Evolutionary conservation across 2,113 vertebrate species (phyloP), one percentile per base, ranked within the genome.

Genomic region (Platichthys flesus): DNA sequence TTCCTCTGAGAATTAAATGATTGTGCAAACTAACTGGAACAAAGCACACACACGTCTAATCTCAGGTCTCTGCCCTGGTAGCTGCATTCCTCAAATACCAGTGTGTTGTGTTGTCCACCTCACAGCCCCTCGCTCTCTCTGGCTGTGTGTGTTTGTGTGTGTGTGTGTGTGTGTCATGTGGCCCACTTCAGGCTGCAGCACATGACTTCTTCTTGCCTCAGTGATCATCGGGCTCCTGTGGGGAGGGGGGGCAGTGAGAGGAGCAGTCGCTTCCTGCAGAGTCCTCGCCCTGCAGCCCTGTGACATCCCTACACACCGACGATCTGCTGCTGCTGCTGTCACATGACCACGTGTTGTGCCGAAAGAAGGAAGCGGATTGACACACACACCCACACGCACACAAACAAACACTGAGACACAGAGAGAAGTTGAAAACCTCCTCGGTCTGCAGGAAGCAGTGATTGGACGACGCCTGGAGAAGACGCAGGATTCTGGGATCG

Each of bases 11-110:
- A 20, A 6, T 42, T 42, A 0, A 13, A 42, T 13, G 12, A 42
- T 51, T 51, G 16, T 12, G 15, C 21, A 57, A 54, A 4, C 7
- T 2, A 6, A 56, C 5, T 23, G 26, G 56, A 26, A 42, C 60
- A 31, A 7, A 47, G 8, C 5, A 47, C 21, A 35, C 20, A 51
- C 47, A n/a, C 15, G 6, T 28, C n/a, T 76, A 70, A 79, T 75
- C 74, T 49, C 55, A 73, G 7, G 47, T 76, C 60, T 61, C 26
- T 61, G 6, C 23, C 56, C 37, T 8, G 42, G 47, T 66, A 55
- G 62, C 76, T 73, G 67, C 78, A 89, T 92, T 74, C 87, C 69
- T 14, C 12, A 74, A 40, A 93, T 90, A 67, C 83, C 89, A 74
- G 15, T 14, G 8, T 28, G 1, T 75, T 42, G 47, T 51, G 47